phyloP scores from a whole-genome alignment of 2,797 vertebrate species.

The Australoheros facetus region DNA sequence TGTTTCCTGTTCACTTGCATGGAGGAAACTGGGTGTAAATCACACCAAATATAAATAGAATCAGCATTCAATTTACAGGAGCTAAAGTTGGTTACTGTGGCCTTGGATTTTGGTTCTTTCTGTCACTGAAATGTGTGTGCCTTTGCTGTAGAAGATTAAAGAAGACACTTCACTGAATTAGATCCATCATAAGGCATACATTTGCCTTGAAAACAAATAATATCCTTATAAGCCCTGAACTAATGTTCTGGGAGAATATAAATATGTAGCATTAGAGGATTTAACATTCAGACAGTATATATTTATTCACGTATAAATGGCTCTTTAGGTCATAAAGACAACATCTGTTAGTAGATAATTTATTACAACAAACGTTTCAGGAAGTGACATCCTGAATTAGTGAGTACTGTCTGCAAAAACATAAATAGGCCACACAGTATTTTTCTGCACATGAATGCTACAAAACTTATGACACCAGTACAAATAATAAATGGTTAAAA shows the following conservation, averaged over 20 bases:
- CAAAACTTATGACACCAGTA: neutral
- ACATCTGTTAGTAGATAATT: neutral
- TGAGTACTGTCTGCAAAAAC: neutral
- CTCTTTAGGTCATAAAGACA: neutral
- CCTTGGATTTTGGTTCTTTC: conserved; percentile 48
- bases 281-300: neutral
- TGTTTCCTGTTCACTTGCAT: conserved; percentile 96
- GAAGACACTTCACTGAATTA: conserved; percentile 6
- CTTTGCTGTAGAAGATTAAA: conserved; percentile 13
- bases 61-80: conserved; percentile 78
- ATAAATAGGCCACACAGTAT: neutral
- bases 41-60: conserved; percentile 93
- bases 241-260: neutral
- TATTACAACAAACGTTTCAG: neutral
- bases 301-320: neutral
- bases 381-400: neutral
- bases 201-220: conserved; percentile 8
- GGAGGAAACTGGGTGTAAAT: conserved; percentile 93
- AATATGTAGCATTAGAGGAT: neutral
- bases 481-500: neutral
- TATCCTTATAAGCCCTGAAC: neutral
- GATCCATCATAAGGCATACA: conserved; percentile 8
- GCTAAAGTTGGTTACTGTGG: conserved; percentile 66
- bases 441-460: neutral
- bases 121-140: conserved; percentile 21